Evolutionary conservation across 2,888 invertebrate species (phyloP), one percentile per base, ranked within the genome.

Genomic region (Chrysodeixis includens): DNA sequence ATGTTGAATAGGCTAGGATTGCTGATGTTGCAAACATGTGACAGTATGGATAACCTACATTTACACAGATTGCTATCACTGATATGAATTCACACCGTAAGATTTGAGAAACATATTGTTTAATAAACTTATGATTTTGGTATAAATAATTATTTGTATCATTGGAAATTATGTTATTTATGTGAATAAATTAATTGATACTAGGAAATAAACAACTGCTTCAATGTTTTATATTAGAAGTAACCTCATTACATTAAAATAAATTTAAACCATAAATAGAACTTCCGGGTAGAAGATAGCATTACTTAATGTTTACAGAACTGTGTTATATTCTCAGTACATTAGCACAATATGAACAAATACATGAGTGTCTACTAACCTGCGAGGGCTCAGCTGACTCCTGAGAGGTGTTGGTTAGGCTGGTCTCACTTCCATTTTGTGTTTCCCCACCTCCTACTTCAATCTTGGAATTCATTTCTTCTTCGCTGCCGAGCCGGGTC

Each of bases 381-480:
- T 83, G 83, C 49, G 78, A 69, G 14, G 71, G 59, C 14, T 90
- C 90, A 30, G 76, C 40, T 10, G 74, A 53, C 1, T 72, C 67
- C 62, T 88, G 86, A 69, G 83, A 85, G 67, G 77, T 88, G 65
- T 88, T 90, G 56, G 74, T 78, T 61, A 90, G 85, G 72, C 89
- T 91, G 8, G 88, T 87, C 10, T 90, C 89, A 59, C 88, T 91
- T 44, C 92, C 92, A 69, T 93, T 93, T 65, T 84, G 88, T 40
- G 79, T 90, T 67, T 90, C 92, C 22, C 84, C 88, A 58, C 80
- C 76, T 20, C 82, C 87, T 58, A 83, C 73, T 76, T 92, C 90
- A 66, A 87, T 65, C 73, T 90, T 90, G n/a, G 88, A 86, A 78
- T 83, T 90, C 92, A 92, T 92, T 83, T 92, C 91, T 82, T 89